A percentile compares a stretch with the other conserved stretches of the same genome.
Evolutionary conservation across 2,113 vertebrate species (phyloP).

Genomic region (Numenius arquata): DNA sequence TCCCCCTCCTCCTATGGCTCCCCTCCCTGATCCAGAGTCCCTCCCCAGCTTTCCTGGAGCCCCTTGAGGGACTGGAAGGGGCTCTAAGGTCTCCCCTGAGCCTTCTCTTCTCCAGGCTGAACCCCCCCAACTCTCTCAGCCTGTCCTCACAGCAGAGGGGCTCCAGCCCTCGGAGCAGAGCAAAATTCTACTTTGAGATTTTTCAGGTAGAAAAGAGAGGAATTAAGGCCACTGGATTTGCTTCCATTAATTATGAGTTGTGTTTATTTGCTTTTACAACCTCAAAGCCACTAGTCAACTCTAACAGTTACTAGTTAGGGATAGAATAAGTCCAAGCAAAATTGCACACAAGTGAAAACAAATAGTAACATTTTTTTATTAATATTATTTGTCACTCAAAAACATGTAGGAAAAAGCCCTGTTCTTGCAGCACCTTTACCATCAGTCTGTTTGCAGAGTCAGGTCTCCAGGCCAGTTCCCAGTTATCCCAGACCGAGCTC

Average conservation of each 20-base stretch:
- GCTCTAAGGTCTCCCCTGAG: too few species aligned
- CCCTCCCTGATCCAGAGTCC: too few species aligned
- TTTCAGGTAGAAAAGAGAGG: background rate
- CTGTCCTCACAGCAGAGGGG: too few species aligned
- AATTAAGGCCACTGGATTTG: slow-evolving; percentile 17
- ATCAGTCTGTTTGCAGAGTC: background rate
- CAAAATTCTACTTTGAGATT: background rate
- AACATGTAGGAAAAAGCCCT: background rate
- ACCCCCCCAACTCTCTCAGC: too few species aligned
- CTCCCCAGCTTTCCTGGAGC: too few species aligned
- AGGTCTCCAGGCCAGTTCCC: background rate
- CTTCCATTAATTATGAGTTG: background rate
- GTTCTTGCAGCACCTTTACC: background rate
- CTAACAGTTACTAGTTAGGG: background rate
- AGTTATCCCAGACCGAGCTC: background rate
- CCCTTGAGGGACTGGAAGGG: too few species aligned
- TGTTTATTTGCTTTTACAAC: background rate
- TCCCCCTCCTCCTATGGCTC: too few species aligned
- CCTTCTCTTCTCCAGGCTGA: too few species aligned
- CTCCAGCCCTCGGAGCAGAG: background rate
- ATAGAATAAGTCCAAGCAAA: background rate
- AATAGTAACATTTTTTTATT: background rate
- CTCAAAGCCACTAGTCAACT: slow-evolving; percentile 38
- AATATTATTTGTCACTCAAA: background rate
- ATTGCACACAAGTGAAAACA: background rate